Evolutionary conservation across 2,113 vertebrate species (phyloP).

Genomic region (Gallinago paraguaiae): DNA sequence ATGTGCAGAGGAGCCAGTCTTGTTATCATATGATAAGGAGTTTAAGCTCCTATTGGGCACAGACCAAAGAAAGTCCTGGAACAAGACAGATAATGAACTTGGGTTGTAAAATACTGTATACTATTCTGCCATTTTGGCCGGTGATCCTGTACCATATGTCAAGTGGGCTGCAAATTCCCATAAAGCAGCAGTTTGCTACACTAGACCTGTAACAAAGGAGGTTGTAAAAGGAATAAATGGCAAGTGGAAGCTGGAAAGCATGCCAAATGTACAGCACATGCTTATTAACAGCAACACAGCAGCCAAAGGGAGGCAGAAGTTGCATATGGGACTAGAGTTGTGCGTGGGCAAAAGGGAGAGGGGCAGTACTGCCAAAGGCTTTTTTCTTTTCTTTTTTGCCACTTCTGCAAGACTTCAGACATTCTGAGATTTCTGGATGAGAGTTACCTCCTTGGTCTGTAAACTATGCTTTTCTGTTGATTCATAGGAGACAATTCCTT

Average conservation of each 20-base stretch:
- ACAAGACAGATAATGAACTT: constrained; percentile 43
- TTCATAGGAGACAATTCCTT: background rate
- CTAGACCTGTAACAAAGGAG: constrained; percentile 52
- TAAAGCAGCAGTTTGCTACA: constrained; percentile 56
- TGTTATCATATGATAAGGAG: background rate
- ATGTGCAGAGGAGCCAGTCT: background rate
- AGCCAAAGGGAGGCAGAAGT: constrained; percentile 47
- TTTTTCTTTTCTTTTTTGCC: background rate
- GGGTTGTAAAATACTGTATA: constrained; percentile 13
- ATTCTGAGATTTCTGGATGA: background rate
- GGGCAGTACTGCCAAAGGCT: background rate
- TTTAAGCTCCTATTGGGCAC: background rate
- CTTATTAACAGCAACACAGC: constrained; percentile 50
- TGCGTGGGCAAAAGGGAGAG: background rate
- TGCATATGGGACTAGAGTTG: background rate
- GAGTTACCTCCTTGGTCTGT: background rate
- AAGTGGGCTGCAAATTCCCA: constrained; percentile 68
- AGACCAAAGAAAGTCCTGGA: constrained; percentile 45
- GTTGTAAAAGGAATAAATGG: constrained; percentile 65
- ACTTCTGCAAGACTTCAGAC: background rate
- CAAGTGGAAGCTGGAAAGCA: constrained; percentile 37
- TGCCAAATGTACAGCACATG: constrained; percentile 50
- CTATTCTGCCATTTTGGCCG: constrained; percentile 60
- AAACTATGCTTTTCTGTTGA: background rate
- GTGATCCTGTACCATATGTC: constrained; percentile 64